Evolutionary conservation across 2,113 vertebrate genomes (phyloP).

Genomic region (Neolamprologus sp.): DNA sequence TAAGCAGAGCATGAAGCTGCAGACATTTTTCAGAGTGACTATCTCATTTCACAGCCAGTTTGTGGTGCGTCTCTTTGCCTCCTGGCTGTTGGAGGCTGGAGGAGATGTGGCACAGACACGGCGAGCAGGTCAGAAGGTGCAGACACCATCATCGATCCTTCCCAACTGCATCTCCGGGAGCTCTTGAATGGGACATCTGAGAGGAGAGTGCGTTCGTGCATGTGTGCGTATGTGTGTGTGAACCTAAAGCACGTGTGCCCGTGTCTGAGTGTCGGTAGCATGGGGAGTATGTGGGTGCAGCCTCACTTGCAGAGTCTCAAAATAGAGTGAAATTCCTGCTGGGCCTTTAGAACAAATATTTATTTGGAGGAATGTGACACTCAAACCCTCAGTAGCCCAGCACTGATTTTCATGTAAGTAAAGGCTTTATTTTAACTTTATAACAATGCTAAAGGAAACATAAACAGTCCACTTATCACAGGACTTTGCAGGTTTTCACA

Average conservation of each 20-base stretch:
- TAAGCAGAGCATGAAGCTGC: neutral
- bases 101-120: neutral
- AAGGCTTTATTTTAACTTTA: neutral
- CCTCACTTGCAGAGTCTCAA: neutral
- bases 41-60: conserved; percentile 21
- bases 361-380: neutral
- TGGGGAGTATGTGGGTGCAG: neutral
- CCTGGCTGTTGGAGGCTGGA: neutral
- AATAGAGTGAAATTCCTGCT: conserved; percentile 13
- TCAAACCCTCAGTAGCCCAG: neutral
- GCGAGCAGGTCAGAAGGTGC: conserved; percentile 24
- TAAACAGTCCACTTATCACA: neutral
- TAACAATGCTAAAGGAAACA: neutral
- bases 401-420: neutral
- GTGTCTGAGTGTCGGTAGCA: neutral
- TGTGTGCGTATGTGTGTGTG: neutral
- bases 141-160: conserved; percentile 33
- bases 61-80: neutral
- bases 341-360: conserved; percentile 15
- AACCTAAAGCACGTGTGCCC: neutral
- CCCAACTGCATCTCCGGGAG: conserved; percentile 5
- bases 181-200: neutral
- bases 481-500: conserved; percentile 2
- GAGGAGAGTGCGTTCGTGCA: neutral
- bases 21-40: conserved; percentile 4